Conservation (phyloP, 1,140 invertebrate species). For the Drosophila nebulosa region DNA sequence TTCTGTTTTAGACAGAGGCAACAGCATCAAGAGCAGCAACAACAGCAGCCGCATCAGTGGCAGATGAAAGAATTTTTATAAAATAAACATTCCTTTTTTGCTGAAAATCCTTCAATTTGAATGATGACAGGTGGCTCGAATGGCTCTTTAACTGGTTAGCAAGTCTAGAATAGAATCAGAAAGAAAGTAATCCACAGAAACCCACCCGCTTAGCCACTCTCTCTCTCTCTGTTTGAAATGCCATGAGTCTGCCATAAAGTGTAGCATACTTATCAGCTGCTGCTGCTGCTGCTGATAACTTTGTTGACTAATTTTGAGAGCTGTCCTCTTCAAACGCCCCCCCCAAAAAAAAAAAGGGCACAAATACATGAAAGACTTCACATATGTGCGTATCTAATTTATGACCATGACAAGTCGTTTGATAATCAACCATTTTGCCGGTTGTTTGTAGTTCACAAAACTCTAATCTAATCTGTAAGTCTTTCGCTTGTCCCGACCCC, state of each 20-base stretch:
- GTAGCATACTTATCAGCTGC: constrained; percentile 38
- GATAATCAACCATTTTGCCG: neutral
- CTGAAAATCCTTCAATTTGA: neutral
- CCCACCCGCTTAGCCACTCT: no score
- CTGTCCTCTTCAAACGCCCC: neutral
- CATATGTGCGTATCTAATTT: constrained; percentile 23
- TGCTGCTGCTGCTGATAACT: neutral
- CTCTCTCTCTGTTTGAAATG: neutral
- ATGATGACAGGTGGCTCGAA: no score
- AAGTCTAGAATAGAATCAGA: no score
- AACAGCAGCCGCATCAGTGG: no score
- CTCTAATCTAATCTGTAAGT: constrained; percentile 36
- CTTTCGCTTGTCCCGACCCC: neutral
- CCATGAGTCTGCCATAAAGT: constrained; percentile 8
- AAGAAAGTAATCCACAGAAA: no score
- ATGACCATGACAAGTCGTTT: constrained; percentile 39
- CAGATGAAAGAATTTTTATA: neutral
- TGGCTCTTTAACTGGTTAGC: no score
- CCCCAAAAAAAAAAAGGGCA: neutral
- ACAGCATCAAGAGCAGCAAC: no score
- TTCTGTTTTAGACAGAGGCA: neutral
- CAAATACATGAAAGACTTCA: neutral
- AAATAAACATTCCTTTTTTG: neutral
- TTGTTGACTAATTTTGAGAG: constrained; percentile 10
- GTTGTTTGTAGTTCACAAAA: constrained; percentile 9